These are phyloP conservation scores for Neomorphus geoffroyi DNA, from an alignment of 2,797 vertebrate genomes.

Conservation along the genomic window DNA sequence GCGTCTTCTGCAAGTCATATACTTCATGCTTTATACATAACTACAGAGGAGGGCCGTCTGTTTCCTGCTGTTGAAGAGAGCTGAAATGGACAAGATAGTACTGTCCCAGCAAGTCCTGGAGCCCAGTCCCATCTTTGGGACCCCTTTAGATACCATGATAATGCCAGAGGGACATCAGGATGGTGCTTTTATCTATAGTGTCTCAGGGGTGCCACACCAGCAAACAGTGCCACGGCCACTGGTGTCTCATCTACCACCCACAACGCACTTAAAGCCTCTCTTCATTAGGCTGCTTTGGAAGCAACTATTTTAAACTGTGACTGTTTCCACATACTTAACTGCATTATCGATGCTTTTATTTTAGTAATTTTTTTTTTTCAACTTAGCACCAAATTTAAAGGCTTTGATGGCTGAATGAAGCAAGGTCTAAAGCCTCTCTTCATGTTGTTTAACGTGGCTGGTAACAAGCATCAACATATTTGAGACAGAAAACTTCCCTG, in stretches of 20 bases:
- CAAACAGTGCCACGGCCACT: neutral
- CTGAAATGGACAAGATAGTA: neutral
- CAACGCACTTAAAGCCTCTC: neutral
- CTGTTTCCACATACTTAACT: neutral
- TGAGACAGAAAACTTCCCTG: neutral
- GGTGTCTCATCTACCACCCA: neutral
- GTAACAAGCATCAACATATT: neutral
- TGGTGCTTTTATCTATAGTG: neutral
- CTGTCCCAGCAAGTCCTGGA: neutral
- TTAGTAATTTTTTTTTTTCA: neutral
- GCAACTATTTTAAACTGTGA: neutral
- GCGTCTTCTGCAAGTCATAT: neutral
- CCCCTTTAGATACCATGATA: neutral
- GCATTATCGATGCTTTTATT: neutral
- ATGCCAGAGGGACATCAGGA: neutral
- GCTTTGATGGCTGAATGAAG: neutral
- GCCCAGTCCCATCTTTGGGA: neutral
- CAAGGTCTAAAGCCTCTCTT: neutral
- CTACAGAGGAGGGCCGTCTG: neutral
- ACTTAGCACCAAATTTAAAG: neutral
- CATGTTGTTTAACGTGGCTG: neutral
- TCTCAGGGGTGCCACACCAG: neutral
- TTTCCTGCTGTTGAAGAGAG: neutral
- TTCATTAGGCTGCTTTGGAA: neutral
- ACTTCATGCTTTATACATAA: neutral